Base-by-base conservation (phyloP, 2,888 invertebrate species). In the Eupelmus urozonus region DNA sequence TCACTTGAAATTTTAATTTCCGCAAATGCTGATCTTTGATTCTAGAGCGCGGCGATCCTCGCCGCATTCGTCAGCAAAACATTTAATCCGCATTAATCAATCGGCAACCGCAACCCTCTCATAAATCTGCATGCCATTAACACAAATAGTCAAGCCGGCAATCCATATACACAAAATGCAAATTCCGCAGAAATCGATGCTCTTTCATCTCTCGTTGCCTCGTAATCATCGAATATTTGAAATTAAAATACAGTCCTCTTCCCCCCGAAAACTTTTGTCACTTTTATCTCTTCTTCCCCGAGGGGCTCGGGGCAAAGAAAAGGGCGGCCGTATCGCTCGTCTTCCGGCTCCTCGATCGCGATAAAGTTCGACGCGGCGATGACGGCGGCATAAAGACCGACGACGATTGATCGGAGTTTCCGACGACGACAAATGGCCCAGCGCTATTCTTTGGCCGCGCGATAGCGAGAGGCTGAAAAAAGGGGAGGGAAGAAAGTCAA, bases 331-430 rank as follows among this genome's bases (percentile, higher is more conserved):
- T 72, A 65, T 75, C 55, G 71, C 67, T n/a, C n/a, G 9, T 34
- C n/a, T 16, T 40, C 53, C 53, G 66, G 77, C 75, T 74, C 53
- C 67, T 78, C 79, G 77, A 81, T 81, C 76, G 71, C 81, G 81
- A 82, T 81, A 82, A 81, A 82, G 79, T 81, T 76, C 79, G 72
- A 73, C 51, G 73, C 69, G 42, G 65, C 79, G 78, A 72, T 80
- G 84, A 84, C 84, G 82, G 81, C 80, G 78, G 82, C 82, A 83
- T 83, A 84, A 84, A 84, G 81, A n/a, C n/a, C n/a, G 80, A 45
- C 63, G 82, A 83, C 34, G 84, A 84, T 83, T 83, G 83, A 84
- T 84, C 83, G 83, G 81, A 80, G 79, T 82, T 82, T 83, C 83
- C 83, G 23, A 18, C 20, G 13, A 53, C 65, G 71, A 77, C 76